Conservation (phyloP, 2,113 vertebrate genomes). For the Melierax canorus region DNA sequence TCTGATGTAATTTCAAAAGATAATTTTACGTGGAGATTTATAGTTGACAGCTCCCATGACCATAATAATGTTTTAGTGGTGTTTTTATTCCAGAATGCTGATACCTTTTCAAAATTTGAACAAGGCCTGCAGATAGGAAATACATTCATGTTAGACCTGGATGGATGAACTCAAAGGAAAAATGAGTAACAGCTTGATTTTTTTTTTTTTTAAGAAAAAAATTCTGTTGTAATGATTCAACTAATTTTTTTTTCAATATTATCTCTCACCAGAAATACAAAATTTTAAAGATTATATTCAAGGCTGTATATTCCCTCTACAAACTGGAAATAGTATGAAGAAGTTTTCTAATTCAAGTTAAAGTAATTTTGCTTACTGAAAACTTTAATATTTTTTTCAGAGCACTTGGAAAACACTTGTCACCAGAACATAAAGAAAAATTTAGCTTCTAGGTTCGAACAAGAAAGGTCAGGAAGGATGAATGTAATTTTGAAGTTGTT, state of each 20-base stretch:
- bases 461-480: background rate
- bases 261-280: background rate
- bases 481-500: background rate
- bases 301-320: background rate
- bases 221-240: background rate
- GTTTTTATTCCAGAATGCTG: background rate
- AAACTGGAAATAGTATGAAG: background rate
- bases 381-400: background rate
- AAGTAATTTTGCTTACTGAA: background rate
- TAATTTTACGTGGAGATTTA: background rate
- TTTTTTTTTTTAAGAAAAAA: background rate
- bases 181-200: background rate
- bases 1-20: background rate
- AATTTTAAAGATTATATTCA: background rate
- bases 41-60: background rate
- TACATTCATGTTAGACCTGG: background rate
- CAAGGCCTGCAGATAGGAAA: background rate
- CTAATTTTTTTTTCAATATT: fast-evolving
- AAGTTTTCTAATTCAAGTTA: background rate
- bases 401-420: background rate
- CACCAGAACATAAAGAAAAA: background rate
- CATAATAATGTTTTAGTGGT: background rate
- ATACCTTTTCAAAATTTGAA: background rate
- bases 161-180: background rate
- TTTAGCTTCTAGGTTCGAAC: background rate